Conservation (phyloP, 53 echinoderm and acorn worm genomes). For the Echinometra lucunter region DNA sequence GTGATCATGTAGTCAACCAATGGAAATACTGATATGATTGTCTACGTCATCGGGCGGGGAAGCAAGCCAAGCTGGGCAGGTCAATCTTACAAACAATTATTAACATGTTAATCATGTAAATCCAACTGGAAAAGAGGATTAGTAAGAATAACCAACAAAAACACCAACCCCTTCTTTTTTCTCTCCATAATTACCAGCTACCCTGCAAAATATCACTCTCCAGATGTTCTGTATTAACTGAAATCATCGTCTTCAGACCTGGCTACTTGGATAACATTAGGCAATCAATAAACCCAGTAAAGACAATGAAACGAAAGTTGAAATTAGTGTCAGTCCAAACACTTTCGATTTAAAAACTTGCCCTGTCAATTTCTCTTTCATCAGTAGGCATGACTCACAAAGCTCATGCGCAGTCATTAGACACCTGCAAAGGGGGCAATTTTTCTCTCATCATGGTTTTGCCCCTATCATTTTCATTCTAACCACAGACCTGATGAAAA, state of each 20-base stretch:
- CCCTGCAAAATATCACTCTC: not conserved
- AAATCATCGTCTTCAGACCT: not conserved
- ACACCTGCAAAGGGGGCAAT: conserved; percentile 55
- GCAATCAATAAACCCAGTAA: conserved; percentile 14
- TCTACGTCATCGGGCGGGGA: conserved; percentile 47
- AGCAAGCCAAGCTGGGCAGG: conserved; percentile 30
- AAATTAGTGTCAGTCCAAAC: conserved; percentile 10
- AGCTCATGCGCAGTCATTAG: conserved; percentile 5
- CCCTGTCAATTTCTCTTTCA: conserved; percentile 54
- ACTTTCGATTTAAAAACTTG: conserved; percentile 45
- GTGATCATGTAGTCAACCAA: conserved; percentile 60
- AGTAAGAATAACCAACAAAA: conserved; percentile 7
- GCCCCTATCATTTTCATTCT: conserved; percentile 9
- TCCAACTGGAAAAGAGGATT: not conserved
- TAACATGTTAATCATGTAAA: conserved; percentile 45
- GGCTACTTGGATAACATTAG: conserved; percentile 9
- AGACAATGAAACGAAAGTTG: conserved; percentile 54
- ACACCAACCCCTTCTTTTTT: not conserved
- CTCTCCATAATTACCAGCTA: not conserved
- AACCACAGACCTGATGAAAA: conserved; percentile 47
- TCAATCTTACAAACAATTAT: conserved; percentile 44
- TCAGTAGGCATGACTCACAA: conserved; percentile 35
- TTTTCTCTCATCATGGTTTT: conserved; percentile 39
- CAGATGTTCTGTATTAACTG: conserved; percentile 44
- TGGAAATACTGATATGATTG: conserved; percentile 22